These are phyloP conservation scores for Lordiphosa stackelbergi DNA, from an alignment of 1,140 invertebrate species.

Conservation along the genomic window DNA sequence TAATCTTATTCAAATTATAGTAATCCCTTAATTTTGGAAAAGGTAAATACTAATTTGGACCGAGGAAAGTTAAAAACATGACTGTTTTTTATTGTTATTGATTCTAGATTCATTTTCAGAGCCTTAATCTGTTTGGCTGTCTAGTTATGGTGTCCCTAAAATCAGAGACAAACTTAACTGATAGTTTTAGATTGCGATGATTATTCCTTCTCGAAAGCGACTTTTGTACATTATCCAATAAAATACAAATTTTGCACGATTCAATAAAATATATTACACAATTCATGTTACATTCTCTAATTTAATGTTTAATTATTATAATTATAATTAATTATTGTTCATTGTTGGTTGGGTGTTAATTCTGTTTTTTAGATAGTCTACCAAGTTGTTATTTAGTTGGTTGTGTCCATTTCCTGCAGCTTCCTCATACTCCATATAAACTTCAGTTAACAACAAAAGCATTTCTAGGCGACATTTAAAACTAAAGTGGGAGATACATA, in stretches of 20 bases:
- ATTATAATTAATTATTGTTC: slow-evolving; percentile 69
- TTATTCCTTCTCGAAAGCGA: no score
- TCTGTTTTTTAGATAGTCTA: slow-evolving; percentile 45
- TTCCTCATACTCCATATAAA: slow-evolving; percentile 11
- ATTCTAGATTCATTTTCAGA: no score
- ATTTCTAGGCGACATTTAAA: slow-evolving; percentile 19
- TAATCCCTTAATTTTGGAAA: no score
- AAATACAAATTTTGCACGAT: slow-evolving; percentile 3
- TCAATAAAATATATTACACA: slow-evolving; percentile 12
- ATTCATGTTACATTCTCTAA: slow-evolving; percentile 53
- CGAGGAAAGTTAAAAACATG: no score
- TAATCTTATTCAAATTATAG: no score
- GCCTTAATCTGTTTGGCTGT: no score
- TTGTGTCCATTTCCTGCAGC: slow-evolving; percentile 22
- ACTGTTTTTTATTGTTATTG: no score
- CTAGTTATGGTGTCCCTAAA: no score
- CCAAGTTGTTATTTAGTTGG: slow-evolving; percentile 57
- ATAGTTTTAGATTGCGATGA: no score
- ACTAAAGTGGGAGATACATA: no score
- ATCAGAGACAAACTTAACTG: neutral
- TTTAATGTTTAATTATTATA: slow-evolving; percentile 52
- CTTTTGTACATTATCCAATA: no score
- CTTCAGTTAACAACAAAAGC: slow-evolving; percentile 61
- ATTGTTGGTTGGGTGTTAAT: slow-evolving; percentile 48
- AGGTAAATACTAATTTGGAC: no score